Percentiles rank a stretch among this genome's conserved stretches.
phyloP scores from a whole-genome alignment of 2,797 vertebrate species.

The Chrysocyon brachyurus region DNA sequence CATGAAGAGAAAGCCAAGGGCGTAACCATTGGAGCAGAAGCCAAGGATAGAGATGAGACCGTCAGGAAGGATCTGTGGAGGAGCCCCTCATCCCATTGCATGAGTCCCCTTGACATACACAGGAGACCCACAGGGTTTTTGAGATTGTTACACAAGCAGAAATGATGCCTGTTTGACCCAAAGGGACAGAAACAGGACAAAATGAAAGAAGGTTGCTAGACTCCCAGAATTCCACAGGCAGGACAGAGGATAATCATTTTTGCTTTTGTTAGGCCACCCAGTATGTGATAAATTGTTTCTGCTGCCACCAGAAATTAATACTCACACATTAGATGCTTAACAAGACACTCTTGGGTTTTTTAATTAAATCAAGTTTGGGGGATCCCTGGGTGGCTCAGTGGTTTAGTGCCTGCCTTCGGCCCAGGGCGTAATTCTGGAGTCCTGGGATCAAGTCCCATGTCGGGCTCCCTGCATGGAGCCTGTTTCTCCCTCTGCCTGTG shows the following conservation, averaged over 20 bases:
- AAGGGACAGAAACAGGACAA: not conserved
- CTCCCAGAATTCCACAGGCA: not conserved
- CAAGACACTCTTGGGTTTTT: not conserved
- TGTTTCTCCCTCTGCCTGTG: too few relatives aligned
- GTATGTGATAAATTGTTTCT: not conserved
- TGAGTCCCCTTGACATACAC: not conserved
- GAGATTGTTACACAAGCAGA: not conserved
- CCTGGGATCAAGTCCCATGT: too few relatives aligned
- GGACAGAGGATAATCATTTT: not conserved
- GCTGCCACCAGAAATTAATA: not conserved
- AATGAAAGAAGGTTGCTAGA: not conserved
- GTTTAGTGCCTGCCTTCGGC: too few relatives aligned
- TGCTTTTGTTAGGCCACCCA: not conserved
- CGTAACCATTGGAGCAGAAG: not conserved
- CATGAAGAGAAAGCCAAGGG: not conserved
- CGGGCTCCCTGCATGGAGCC: too few relatives aligned
- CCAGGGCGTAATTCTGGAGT: too few relatives aligned
- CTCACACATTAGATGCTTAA: not conserved
- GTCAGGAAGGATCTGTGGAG: not conserved
- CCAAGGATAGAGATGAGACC: not conserved
- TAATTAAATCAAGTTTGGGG: not conserved
- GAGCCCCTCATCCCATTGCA: not conserved
- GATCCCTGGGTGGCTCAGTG: too few relatives aligned
- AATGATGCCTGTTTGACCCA: not conserved
- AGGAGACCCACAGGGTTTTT: not conserved